These are phyloP conservation scores for Oxystoma pomonae DNA, from an alignment of 2,888 invertebrate species.

Conservation along the genomic window DNA sequence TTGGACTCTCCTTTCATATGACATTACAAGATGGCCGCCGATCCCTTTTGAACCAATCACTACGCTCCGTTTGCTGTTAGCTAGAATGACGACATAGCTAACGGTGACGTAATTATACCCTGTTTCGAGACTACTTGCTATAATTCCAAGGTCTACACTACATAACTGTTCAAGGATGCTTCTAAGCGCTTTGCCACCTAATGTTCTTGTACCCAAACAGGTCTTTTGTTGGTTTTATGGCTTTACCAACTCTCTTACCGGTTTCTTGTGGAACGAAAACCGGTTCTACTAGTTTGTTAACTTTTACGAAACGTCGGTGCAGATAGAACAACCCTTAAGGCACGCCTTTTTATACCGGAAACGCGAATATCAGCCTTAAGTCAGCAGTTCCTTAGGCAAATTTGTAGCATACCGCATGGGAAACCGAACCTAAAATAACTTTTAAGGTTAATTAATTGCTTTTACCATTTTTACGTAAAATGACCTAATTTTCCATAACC, in stretches of 20 bases:
- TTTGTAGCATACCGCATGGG: conserved; percentile 4
- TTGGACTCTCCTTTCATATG: conserved; percentile 47
- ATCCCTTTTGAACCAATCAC: conserved; percentile 45
- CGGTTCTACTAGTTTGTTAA: conserved; percentile 14
- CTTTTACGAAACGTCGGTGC: conserved; percentile 18
- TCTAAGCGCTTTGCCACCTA: conserved; percentile 17
- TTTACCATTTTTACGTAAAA: conserved; percentile 5
- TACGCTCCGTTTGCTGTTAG: conserved; percentile 34
- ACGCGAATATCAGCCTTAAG: conserved; percentile 14
- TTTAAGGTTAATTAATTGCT: conserved; percentile 17
- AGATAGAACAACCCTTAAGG: background rate
- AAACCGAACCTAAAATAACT: conserved; percentile 7
- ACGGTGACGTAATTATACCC: conserved; percentile 46
- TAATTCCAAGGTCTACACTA: conserved; percentile 47
- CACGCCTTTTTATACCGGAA: conserved; percentile 8
- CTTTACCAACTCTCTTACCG: background rate
- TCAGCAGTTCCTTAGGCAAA: conserved; percentile 8
- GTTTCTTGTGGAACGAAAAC: conserved; percentile 2
- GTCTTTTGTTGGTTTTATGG: background rate
- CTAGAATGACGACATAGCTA: conserved; percentile 45
- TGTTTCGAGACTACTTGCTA: conserved; percentile 43
- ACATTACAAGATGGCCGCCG: conserved; percentile 67
- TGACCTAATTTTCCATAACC: background rate
- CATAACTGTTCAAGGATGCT: conserved; percentile 37
- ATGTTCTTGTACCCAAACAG: background rate